Evolutionary conservation across 2,113 vertebrate genomes (phyloP).

Genomic region (Azemiops feae): DNA sequence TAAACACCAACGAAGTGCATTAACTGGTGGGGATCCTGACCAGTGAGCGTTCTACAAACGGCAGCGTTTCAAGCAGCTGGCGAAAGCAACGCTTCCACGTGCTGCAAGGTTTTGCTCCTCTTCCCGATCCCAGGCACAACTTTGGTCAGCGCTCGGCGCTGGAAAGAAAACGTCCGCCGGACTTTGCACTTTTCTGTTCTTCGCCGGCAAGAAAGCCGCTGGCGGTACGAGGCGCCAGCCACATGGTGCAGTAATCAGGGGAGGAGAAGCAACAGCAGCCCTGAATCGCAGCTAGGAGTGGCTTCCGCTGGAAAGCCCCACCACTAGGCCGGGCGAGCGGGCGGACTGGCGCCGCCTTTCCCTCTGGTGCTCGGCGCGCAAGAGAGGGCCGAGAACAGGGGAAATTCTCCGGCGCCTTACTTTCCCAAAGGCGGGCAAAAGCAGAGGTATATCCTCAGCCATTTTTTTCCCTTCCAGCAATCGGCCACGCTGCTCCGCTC

Average conservation of each 20-base stretch:
- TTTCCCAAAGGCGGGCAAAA: neutral
- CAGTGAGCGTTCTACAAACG: neutral
- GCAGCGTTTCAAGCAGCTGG: neutral
- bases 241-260: neutral
- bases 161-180: neutral
- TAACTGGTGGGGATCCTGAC: neutral
- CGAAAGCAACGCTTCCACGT: neutral
- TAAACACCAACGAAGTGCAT: neutral
- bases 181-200: neutral
- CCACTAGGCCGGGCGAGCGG: neutral
- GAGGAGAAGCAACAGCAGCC: neutral
- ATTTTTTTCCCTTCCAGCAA: slow-evolving; percentile 20
- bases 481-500: slow-evolving; percentile 15
- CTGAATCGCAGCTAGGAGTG: neutral
- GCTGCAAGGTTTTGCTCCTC: neutral
- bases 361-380: neutral
- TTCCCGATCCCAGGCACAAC: neutral
- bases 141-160: neutral
- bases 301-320: neutral
- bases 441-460: neutral
- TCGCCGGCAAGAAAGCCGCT: neutral
- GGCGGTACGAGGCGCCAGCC: neutral
- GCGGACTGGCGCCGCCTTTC: neutral
- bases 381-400: neutral
- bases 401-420: neutral